Evolutionary conservation across 2,113 vertebrate genomes (phyloP), one percentile per base, ranked within the genome.

Genomic region (Melospiza melodia): DNA sequence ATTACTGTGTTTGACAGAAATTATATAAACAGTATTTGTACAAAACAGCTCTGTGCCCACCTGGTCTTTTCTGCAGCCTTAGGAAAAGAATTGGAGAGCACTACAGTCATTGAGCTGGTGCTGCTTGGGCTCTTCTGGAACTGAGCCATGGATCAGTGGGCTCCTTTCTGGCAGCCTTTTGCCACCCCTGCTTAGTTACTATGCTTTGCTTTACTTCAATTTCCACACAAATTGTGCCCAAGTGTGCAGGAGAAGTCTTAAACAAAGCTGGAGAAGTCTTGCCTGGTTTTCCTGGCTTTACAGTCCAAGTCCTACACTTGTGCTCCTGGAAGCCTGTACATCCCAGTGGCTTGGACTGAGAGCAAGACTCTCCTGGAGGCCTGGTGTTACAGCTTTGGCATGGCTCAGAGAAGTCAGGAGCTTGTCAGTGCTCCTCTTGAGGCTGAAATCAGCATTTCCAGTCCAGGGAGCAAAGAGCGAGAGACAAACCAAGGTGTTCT

Each of bases 261-360:
- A 91, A n/a, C n/a, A 65, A 43, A 79, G 39, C 37, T 82, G 3
- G 23, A 14, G 20, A 73, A 73, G 16, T 48, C 58, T 66, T 10
- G 3, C 43, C 75, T 77, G 35, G 9, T 62, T 91, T 76, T 83
- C 67, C 31, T 76, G 67, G 44, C 78, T 74, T 63, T 44, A 22
- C 13, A 52, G 0, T 41, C 57, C 44, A 30, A 10, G 2, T 27
- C 21, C 24, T 9, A 8, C 55, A 44, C 6, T 1, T 15, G 5
- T 33, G 33, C 65, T 63, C 37, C 67, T 71, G 52, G 57, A 48
- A 91, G 41, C 35, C 37, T 55, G 31, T n/a, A 5, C 21, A 18
- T 35, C 33, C 46, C 24, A 33, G 23, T 12, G 15, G 8, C 67
- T 51, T 51, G 41, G 71, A 52, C 49, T 51, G 41, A 48, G 49